Conservation (phyloP, 2,888 invertebrate species). For the Ectropis crepuscularia region DNA sequence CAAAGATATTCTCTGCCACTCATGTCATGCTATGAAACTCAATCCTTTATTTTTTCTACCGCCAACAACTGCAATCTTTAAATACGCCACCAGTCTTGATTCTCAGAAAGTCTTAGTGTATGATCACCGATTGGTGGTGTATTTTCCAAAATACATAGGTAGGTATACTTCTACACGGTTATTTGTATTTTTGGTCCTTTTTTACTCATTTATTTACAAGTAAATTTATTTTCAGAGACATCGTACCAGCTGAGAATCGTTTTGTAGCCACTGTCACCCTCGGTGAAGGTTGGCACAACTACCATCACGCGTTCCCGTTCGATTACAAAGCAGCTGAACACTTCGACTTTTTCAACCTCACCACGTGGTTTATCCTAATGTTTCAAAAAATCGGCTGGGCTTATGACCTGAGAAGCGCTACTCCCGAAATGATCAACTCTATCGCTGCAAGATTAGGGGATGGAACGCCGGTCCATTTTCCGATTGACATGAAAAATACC, state of each 20-base stretch:
- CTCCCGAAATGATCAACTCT: slow-evolving; percentile 73
- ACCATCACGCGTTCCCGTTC: slow-evolving; percentile 91
- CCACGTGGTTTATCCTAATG: slow-evolving; percentile 66
- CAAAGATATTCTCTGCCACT: too few relatives aligned
- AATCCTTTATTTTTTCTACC: too few relatives aligned
- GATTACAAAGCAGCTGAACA: slow-evolving; percentile 86
- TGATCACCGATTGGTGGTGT: too few relatives aligned
- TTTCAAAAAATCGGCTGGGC: slow-evolving; percentile 77
- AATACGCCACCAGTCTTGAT: too few relatives aligned
- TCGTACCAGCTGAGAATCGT: slow-evolving; percentile 87
- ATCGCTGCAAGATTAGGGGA: slow-evolving; percentile 74
- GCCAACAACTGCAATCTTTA: too few relatives aligned
- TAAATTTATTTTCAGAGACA: slow-evolving; percentile 69
- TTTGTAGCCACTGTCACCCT: slow-evolving; percentile 85
- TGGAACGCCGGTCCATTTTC: slow-evolving; percentile 72
- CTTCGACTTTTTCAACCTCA: slow-evolving; percentile 75
- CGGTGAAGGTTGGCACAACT: slow-evolving; percentile 91
- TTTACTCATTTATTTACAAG: too few relatives aligned
- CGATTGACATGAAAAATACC: slow-evolving; percentile 38
- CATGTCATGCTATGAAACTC: too few relatives aligned
- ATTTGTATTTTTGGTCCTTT: too few relatives aligned
- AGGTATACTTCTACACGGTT: too few relatives aligned
- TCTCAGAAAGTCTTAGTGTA: too few relatives aligned
- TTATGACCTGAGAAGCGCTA: slow-evolving; percentile 72
- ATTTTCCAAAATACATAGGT: too few relatives aligned